phyloP scores from a whole-genome alignment of 35 echinoderm and acorn worm genomes.

The Ophiothrix spiculata region DNA sequence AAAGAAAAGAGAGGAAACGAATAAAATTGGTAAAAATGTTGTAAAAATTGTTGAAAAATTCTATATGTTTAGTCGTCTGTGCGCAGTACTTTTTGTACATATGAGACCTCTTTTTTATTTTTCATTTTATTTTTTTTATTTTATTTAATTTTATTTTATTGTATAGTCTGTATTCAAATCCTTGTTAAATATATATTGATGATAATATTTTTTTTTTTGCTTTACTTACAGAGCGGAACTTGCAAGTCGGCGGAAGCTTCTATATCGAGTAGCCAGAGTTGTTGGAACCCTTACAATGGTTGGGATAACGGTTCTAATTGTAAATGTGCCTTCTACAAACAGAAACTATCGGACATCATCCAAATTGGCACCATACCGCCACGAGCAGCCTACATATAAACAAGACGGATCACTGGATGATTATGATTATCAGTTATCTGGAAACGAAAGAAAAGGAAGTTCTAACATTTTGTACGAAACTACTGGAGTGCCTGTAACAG shows the following conservation, averaged over 20 bases:
- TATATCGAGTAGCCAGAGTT: neutral
- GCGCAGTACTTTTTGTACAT: no score
- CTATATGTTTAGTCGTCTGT: no score
- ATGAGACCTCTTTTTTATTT: no score
- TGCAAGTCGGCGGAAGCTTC: neutral
- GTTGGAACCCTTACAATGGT: neutral
- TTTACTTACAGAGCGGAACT: neutral
- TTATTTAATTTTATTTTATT: no score
- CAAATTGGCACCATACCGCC: neutral
- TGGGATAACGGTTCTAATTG: neutral
- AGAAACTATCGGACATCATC: conserved; percentile 5
- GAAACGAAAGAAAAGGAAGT: neutral
- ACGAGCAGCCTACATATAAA: neutral
- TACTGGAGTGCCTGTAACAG: neutral
- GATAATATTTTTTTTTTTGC: neutral
- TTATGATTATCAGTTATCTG: neutral
- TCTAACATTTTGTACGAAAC: neutral
- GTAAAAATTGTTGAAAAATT: no score
- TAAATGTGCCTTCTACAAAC: neutral
- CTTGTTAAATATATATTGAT: no score
- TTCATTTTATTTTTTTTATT: no score
- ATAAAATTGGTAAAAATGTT: no score
- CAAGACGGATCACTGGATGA: neutral
- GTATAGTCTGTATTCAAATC: no score
- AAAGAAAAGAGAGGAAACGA: no score